These are phyloP conservation scores for Mastomys coucha DNA, from an alignment of 2,113 vertebrate genomes.

Conservation along the genomic window DNA sequence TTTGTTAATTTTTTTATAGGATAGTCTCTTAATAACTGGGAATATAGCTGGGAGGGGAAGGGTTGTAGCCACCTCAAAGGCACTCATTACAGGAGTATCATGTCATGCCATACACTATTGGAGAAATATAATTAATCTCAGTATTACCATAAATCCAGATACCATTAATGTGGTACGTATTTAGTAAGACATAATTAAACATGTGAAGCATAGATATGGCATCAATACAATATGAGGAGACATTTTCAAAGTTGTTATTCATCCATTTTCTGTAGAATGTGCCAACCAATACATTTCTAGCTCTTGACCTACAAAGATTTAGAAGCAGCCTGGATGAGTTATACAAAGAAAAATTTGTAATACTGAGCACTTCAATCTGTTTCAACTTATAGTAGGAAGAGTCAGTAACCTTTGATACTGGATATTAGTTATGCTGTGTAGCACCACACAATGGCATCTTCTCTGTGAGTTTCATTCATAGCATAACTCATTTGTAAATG, in stretches of 20 bases:
- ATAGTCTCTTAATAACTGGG: constrained; percentile 21
- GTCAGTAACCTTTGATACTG: constrained; percentile 41
- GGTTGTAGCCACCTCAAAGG: constrained; percentile 58
- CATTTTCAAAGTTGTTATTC: constrained; percentile 43
- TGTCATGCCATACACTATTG: neutral
- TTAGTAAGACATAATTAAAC: constrained; percentile 58
- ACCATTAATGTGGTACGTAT: constrained; percentile 48
- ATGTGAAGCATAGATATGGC: neutral
- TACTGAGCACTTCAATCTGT: neutral
- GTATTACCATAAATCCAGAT: constrained; percentile 40
- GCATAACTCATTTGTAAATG: constrained; percentile 38
- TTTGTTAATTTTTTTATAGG: constrained; percentile 29
- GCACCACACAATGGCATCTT: constrained; percentile 2
- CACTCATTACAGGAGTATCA: constrained; percentile 5
- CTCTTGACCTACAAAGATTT: constrained; percentile 22
- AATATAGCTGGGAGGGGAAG: neutral
- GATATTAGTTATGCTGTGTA: constrained; percentile 36
- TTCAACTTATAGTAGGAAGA: constrained; percentile 31
- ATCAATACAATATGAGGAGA: constrained; percentile 4
- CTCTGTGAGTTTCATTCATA: constrained; percentile 25
- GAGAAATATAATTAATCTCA: constrained; percentile 45
- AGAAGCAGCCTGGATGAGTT: neutral
- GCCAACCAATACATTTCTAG: constrained; percentile 50
- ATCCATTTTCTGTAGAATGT: constrained; percentile 26
- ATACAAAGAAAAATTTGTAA: constrained; percentile 44